Conservation (phyloP, 2,888 invertebrate species). For the Strigamia maritima region DNA sequence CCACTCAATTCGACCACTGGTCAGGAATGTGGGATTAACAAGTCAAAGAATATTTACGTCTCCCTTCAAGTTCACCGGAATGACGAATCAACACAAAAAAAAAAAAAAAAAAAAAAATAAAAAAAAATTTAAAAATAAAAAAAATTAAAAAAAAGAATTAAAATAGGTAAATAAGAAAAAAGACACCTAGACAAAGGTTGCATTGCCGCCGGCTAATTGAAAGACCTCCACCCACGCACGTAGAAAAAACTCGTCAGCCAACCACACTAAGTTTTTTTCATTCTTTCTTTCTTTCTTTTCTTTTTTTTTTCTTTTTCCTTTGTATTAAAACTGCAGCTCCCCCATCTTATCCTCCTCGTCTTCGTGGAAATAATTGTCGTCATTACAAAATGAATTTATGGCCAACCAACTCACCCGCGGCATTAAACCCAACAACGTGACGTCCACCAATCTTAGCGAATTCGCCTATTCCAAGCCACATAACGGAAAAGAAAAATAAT, state of each 20-base stretch:
- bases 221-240: slow-evolving; percentile 10
- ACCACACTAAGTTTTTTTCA: not conserved
- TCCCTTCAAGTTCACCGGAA: not conserved
- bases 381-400: slow-evolving; percentile 33
- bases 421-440: slow-evolving; percentile 5
- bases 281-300: not conserved
- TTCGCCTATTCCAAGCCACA: not conserved
- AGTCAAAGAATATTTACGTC: not conserved
- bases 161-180: slow-evolving; percentile 7
- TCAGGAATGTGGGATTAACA: slow-evolving; percentile 10
- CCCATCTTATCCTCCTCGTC: not conserved
- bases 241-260: slow-evolving; percentile 2
- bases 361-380: slow-evolving; percentile 34
- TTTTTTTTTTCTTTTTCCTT: slow-evolving; percentile 1
- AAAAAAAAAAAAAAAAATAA: not conserved
- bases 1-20: not conserved
- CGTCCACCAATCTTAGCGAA: not conserved
- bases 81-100: not conserved
- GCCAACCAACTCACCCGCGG: slow-evolving; percentile 8
- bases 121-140: not conserved
- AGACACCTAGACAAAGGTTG: not conserved
- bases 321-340: slow-evolving; percentile 1
- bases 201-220: slow-evolving; percentile 5
- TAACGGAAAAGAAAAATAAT: not conserved
- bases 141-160: not conserved